phyloP scores from a whole-genome alignment of 2,888 invertebrate genomes.

The Drosophila fulvimacula region DNA sequence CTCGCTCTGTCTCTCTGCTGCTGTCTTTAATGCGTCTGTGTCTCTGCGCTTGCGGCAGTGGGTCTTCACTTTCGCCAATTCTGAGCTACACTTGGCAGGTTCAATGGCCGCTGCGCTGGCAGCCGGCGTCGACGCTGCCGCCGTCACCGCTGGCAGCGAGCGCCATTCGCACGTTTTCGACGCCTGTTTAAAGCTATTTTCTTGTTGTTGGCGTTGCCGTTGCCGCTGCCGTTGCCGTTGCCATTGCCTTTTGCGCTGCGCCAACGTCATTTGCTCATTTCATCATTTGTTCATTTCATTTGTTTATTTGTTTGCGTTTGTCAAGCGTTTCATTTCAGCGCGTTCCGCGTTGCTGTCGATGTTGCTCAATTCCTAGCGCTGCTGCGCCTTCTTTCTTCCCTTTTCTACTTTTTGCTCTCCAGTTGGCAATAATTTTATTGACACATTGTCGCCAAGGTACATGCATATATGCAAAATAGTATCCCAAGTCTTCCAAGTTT shows the following conservation, averaged over 20 bases:
- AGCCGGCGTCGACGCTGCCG: slow-evolving; percentile 36
- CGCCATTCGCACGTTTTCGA: slow-evolving; percentile 76
- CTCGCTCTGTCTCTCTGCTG: slow-evolving; percentile 1
- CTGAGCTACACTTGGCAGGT: slow-evolving; percentile 78
- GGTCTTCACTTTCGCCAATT: slow-evolving; percentile 83
- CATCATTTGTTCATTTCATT: slow-evolving; percentile 51
- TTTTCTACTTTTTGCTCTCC: slow-evolving; percentile 21
- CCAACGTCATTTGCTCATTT: slow-evolving; percentile 37
- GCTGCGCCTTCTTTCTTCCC: slow-evolving; percentile 39
- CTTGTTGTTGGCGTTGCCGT: slow-evolving; percentile 27
- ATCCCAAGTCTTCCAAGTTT: slow-evolving; percentile 12
- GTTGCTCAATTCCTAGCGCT: slow-evolving; percentile 16
- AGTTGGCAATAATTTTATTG: slow-evolving; percentile 53
- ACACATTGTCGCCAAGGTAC: slow-evolving; percentile 10
- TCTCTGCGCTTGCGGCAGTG: slow-evolving; percentile 75
- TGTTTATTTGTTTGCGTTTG: slow-evolving; percentile 45
- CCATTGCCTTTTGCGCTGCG: slow-evolving; percentile 16
- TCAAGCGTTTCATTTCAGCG: slow-evolving; percentile 44
- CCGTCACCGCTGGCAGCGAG: slow-evolving; percentile 43
- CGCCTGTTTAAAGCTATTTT: slow-evolving; percentile 43
- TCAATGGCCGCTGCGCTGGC: slow-evolving; percentile 64
- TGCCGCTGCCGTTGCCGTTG: slow-evolving; percentile 25
- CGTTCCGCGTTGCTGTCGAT: slow-evolving; percentile 30
- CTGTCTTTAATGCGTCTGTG: slow-evolving; percentile 27
- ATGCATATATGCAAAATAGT: slow-evolving; percentile 23